These are phyloP conservation scores for Drosophila pruinosa DNA, from an alignment of 1,140 invertebrate species.

Conservation along the genomic window DNA sequence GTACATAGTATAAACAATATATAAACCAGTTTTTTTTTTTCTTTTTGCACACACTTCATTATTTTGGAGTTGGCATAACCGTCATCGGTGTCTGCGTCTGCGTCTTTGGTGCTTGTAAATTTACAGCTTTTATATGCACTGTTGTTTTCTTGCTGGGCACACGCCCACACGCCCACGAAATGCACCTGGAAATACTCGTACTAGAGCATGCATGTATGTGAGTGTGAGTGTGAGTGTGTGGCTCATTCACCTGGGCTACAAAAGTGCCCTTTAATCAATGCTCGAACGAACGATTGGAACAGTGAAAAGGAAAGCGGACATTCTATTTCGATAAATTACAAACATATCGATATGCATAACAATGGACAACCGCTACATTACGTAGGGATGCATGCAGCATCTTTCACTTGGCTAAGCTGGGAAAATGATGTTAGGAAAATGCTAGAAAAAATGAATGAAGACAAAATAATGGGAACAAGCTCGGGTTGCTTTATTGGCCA, in stretches of 20 bases:
- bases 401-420: conserved; percentile 15
- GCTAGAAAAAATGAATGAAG: conserved; percentile 17
- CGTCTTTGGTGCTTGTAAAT: conserved; percentile 39
- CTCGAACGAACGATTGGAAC: conserved; percentile 1
- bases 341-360: conserved; percentile 55
- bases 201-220: neutral
- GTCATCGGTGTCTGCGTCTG: conserved; percentile 23
- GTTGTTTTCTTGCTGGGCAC: conserved; percentile 15
- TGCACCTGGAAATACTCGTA: conserved; percentile 29
- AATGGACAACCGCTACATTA: conserved; percentile 63
- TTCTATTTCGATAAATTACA: neutral
- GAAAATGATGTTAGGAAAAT: conserved; percentile 18
- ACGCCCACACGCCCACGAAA: conserved; percentile 35
- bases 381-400: neutral
- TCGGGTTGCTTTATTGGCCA: conserved; percentile 67
- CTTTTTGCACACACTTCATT: conserved; percentile 76
- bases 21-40: conserved; percentile 72
- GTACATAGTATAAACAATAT: conserved; percentile 27
- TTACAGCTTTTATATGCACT: conserved; percentile 35
- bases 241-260: conserved; percentile 1
- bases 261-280: conserved; percentile 21
- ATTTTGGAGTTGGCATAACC: conserved; percentile 46
- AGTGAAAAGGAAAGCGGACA: conserved; percentile 54
- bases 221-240: conserved; percentile 11
- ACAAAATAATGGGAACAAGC: neutral